These are phyloP conservation scores for Drosophila erecta DNA, from an alignment of 1,140 invertebrate genomes.

Conservation along the genomic window DNA sequence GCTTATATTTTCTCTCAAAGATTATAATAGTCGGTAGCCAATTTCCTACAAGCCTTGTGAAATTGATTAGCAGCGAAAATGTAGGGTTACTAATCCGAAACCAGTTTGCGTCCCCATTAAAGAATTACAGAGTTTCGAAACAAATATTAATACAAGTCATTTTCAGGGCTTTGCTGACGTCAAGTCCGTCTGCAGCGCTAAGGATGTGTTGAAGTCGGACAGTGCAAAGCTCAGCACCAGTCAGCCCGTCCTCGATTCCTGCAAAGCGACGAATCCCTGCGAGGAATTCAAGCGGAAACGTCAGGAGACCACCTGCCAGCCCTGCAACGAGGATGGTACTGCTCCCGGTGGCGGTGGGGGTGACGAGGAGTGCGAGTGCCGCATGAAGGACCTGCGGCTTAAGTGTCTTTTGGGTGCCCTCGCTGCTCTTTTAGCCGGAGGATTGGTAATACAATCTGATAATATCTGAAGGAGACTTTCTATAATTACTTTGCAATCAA, in stretches of 20 bases:
- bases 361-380: constrained; percentile 36
- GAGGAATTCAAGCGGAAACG: constrained; percentile 55
- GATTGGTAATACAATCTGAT: constrained; percentile 46
- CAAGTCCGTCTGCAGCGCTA: constrained; percentile 35
- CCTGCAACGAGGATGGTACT: constrained; percentile 4
- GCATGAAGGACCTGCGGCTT: constrained; percentile 22
- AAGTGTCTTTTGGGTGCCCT: constrained; percentile 52
- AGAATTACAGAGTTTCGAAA: background rate
- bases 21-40: background rate
- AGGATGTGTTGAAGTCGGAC: constrained; percentile 62
- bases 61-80: background rate
- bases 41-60: background rate
- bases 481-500: background rate
- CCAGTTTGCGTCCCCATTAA: background rate
- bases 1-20: too few relatives aligned
- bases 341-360: constrained; percentile 3
- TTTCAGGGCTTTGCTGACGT: constrained; percentile 42
- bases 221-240: constrained; percentile 21
- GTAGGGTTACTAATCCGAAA: background rate
- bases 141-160: background rate
- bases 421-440: constrained; percentile 67
- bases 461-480: background rate
- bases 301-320: constrained; percentile 17
- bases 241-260: constrained; percentile 11
- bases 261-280: constrained; percentile 44